phyloP scores from a whole-genome alignment of 2,113 vertebrate genomes.

The Odocoileus hemionus region DNA sequence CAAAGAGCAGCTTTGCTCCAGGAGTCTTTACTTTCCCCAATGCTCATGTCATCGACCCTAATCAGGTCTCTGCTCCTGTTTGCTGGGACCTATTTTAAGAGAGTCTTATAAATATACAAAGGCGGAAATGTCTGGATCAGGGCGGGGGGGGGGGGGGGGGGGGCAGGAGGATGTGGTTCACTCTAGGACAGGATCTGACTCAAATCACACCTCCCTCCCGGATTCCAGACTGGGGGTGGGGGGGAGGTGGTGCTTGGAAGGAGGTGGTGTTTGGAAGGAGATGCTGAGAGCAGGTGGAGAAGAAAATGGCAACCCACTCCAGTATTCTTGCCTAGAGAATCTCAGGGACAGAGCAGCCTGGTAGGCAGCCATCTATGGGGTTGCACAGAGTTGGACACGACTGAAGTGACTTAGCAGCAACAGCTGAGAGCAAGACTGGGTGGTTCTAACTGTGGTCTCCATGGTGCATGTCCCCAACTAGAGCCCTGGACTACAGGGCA shows the following conservation, averaged over 20 bases:
- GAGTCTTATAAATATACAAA: slow-evolving; percentile 64
- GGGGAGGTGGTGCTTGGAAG: not conserved
- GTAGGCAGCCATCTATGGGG: no score
- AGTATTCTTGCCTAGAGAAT: no score
- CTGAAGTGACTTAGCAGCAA: no score
- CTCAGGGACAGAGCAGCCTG: no score
- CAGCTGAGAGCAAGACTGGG: not conserved
- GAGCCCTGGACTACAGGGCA: not conserved
- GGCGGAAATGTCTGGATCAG: slow-evolving; percentile 41
- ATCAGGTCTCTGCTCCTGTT: slow-evolving; percentile 37
- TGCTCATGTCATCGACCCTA: slow-evolving; percentile 41
- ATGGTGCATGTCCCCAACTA: accelerated
- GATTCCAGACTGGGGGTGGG: not conserved
- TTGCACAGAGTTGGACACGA: no score
- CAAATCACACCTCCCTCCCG: slow-evolving; percentile 43
- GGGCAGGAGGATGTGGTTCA: slow-evolving; percentile 54
- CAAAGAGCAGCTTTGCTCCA: slow-evolving; percentile 17
- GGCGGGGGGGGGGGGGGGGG: not conserved
- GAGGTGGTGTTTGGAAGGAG: not conserved
- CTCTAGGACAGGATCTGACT: slow-evolving; percentile 60
- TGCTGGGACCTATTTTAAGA: slow-evolving; percentile 64
- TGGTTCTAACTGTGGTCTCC: not conserved
- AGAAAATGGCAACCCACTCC: no score
- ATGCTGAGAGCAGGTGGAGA: not conserved
- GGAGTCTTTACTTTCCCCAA: not conserved